A percentile compares a stretch with the other conserved stretches of the same genome.
These are phyloP conservation scores for Pseudococcus jackbeardsleyi DNA, from an alignment of 2,888 invertebrate genomes.

Conservation along the genomic window DNA sequence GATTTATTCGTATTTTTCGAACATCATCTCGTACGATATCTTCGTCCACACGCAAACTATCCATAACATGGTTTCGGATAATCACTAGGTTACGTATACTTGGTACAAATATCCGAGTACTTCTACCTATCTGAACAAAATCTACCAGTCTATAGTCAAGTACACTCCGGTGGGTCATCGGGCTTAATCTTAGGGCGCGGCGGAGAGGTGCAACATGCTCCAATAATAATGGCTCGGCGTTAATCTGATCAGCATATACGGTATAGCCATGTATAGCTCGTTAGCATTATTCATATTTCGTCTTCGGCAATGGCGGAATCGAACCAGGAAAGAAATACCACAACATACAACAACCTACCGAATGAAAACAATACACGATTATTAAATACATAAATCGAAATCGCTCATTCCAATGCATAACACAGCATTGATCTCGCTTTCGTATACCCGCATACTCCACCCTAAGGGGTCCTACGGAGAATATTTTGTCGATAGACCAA, in stretches of 20 bases:
- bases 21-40: neutral
- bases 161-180: neutral
- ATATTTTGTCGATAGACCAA: neutral
- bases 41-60: neutral
- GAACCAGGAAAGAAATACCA: neutral
- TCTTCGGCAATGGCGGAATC: conserved; percentile 2
- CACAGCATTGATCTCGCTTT: neutral
- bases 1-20: no score
- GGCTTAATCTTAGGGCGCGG: neutral
- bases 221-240: neutral
- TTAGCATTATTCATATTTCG: conserved; percentile 11
- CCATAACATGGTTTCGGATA: neutral
- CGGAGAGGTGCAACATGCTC: neutral
- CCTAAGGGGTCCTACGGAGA: neutral
- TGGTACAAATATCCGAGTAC: neutral
- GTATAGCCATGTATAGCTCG: conserved; percentile 10
- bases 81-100: neutral
- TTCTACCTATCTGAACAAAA: neutral
- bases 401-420: neutral
- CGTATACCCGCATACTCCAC: conserved; percentile 11
- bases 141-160: neutral
- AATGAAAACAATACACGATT: conserved; percentile 13
- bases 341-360: neutral
- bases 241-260: conserved; percentile 41
- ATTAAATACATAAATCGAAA: neutral